phyloP scores from a whole-genome alignment of 2,888 invertebrate genomes.

The Aporophyla nigra region DNA sequence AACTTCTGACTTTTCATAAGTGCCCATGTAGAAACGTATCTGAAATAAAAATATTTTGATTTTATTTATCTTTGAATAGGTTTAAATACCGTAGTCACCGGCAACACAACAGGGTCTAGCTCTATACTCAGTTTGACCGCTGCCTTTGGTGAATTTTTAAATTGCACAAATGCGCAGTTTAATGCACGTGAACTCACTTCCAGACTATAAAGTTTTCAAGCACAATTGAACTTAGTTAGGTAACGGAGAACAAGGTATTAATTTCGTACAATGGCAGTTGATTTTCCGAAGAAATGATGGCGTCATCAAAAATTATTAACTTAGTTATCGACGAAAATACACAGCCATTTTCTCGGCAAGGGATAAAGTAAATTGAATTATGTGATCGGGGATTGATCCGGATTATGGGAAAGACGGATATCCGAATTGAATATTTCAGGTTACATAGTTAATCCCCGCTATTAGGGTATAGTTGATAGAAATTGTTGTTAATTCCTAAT shows the following conservation, averaged over 20 bases:
- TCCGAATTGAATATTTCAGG: slow-evolving; percentile 71
- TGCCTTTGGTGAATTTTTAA: slow-evolving; percentile 23
- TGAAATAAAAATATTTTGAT: too few relatives aligned
- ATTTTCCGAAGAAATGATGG: slow-evolving; percentile 75
- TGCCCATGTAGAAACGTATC: too few relatives aligned
- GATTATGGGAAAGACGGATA: slow-evolving; percentile 74
- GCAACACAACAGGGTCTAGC: not conserved
- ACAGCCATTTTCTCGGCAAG: slow-evolving; percentile 80
- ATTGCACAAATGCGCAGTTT: slow-evolving; percentile 21
- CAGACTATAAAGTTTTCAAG: slow-evolving; percentile 39
- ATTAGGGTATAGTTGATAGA: slow-evolving; percentile 43
- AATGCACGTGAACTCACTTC: slow-evolving; percentile 42
- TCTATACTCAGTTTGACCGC: slow-evolving; percentile 17
- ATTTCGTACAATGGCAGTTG: slow-evolving; percentile 62
- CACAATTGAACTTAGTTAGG: slow-evolving; percentile 25
- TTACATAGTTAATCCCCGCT: slow-evolving; percentile 46
- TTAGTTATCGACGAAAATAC: slow-evolving; percentile 81
- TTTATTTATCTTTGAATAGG: not conserved
- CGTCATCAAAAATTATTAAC: slow-evolving; percentile 83
- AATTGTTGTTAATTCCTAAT: slow-evolving; percentile 41
- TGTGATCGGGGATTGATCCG: slow-evolving; percentile 81
- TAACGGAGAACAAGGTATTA: slow-evolving; percentile 30
- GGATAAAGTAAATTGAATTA: slow-evolving; percentile 85
- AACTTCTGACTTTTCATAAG: too few relatives aligned
- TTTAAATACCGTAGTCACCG: not conserved